Percentiles rank a stretch among this genome's conserved stretches.
Conservation (phyloP, 2,113 vertebrate genomes). For the Leucosticte australis region DNA sequence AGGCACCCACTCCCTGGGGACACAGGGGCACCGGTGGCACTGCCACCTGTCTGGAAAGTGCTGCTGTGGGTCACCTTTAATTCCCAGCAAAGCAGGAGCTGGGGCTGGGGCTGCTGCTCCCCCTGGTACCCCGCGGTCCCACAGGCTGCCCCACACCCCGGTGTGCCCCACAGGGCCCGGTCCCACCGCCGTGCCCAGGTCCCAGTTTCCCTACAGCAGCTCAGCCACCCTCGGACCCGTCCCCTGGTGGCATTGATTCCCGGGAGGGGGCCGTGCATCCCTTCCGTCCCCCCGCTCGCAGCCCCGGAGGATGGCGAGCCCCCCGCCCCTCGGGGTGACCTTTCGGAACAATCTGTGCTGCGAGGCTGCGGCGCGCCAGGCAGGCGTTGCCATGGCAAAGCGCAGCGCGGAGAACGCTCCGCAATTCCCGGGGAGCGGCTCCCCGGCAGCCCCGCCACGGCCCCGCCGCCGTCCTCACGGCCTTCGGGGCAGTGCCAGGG, state of each 20-base stretch:
- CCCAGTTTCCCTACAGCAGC: not conserved
- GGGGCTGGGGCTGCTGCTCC: not conserved
- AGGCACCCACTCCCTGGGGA: accelerated
- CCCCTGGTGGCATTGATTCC: not conserved
- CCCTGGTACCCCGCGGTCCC: accelerated
- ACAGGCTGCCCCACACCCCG: accelerated
- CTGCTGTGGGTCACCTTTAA: not conserved
- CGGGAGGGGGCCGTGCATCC: not conserved
- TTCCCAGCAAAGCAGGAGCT: not conserved
- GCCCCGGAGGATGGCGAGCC: not conserved
- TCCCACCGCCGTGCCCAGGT: accelerated
- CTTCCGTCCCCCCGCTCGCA: not conserved
- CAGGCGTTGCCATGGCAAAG: conserved; percentile 67
- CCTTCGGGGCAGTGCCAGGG: not conserved
- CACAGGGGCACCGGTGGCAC: accelerated
- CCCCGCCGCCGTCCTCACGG: not conserved
- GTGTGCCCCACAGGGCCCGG: not conserved
- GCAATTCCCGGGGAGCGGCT: not conserved
- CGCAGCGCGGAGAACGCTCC: conserved; percentile 1
- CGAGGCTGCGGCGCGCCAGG: conserved; percentile 11
- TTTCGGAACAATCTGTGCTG: conserved; percentile 51
- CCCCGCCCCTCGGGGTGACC: conserved; percentile 50
- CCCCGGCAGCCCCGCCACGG: not conserved
- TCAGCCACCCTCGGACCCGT: not conserved
- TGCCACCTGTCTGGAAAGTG: not conserved